Evolutionary conservation across 1,140 invertebrate species (phyloP), one percentile per base, ranked within the genome.

Genomic region (Anadara kagoshimensis): DNA sequence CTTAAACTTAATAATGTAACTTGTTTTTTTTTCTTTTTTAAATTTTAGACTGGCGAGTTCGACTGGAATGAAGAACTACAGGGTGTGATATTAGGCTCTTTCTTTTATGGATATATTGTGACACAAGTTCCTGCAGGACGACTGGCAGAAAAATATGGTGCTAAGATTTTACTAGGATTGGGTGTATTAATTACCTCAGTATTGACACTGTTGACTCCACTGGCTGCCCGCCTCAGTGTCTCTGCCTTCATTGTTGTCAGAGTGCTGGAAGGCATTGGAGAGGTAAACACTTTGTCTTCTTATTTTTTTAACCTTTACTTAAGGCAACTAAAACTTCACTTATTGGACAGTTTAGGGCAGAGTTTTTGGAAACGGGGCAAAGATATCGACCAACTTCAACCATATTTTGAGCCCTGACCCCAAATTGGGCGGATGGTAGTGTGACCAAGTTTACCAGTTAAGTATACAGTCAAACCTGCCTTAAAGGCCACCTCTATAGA

Each of bases 1-100:
- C n/a, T n/a, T n/a, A n/a, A n/a, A n/a, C n/a, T n/a, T n/a, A n/a
- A n/a, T n/a, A n/a, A n/a, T n/a, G n/a, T n/a, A n/a, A n/a, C n/a
- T n/a, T n/a, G n/a, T n/a, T n/a, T n/a, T n/a, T n/a, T n/a, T 36
- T 36, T 36, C 2, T 22, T 51, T 51, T 51, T 59, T 62, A 10
- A 36, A n/a, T 49, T 36, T 8, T 65, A 78, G 76, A 65, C 57
- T 54, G 80, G 76, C 11, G 94, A 96, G 83, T 97, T 96, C 83
- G 91, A 93, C 71, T 97, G 95, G 95, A 92, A 93, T 82, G 92
- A 92, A 0, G 92, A 92, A 82, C 92, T 93, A 16, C 94, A 94
- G 88, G 95, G 95, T 2, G 85, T 94, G 12, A 92, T 97, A 24
- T 87, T 97, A 29, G 95, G 95, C 81, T 94, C 95, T 0, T 97